Evolutionary conservation across 1,140 invertebrate species (phyloP).

Genomic region (Drosophila arizonae): DNA sequence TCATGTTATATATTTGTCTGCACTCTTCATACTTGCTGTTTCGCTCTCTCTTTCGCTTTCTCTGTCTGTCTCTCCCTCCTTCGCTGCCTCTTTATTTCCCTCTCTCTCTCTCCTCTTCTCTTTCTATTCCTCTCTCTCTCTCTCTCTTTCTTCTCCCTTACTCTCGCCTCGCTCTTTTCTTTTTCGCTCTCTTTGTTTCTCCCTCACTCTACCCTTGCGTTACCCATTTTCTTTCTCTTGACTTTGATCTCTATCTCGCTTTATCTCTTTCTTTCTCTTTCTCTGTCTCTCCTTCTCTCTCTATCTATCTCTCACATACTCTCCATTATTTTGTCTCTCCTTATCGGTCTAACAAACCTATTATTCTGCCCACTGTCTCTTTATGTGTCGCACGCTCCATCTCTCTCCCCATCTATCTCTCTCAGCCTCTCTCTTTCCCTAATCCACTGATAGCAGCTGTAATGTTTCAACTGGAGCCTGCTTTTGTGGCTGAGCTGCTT

Average conservation of each 20-base stretch:
- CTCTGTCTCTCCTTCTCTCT: not conserved
- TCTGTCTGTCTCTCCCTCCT: too few relatives aligned
- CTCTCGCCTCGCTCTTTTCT: too few relatives aligned
- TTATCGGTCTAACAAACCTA: not conserved
- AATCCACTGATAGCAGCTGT: constrained; percentile 11
- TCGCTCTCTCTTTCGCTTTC: too few relatives aligned
- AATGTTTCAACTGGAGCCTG: constrained; percentile 21
- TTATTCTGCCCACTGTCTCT: not conserved
- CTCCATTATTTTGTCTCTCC: not conserved
- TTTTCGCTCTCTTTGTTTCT: too few relatives aligned
- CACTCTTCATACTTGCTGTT: not conserved
- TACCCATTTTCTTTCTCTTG: too few relatives aligned
- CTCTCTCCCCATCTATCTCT: not conserved
- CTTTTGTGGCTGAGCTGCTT: constrained; percentile 25
- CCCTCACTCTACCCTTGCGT: too few relatives aligned
- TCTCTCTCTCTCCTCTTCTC: not conserved
- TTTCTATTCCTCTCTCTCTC: not conserved
- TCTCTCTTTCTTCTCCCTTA: too few relatives aligned
- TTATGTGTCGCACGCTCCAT: not conserved
- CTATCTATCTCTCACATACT: not conserved
- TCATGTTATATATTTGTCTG: too few relatives aligned
- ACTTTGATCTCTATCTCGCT: too few relatives aligned
- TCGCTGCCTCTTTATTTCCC: too few relatives aligned
- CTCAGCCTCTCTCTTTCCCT: not conserved
- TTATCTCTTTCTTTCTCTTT: not conserved